Base-by-base conservation (phyloP, 2,113 vertebrate species). In the Eublepharis macularius region DNA sequence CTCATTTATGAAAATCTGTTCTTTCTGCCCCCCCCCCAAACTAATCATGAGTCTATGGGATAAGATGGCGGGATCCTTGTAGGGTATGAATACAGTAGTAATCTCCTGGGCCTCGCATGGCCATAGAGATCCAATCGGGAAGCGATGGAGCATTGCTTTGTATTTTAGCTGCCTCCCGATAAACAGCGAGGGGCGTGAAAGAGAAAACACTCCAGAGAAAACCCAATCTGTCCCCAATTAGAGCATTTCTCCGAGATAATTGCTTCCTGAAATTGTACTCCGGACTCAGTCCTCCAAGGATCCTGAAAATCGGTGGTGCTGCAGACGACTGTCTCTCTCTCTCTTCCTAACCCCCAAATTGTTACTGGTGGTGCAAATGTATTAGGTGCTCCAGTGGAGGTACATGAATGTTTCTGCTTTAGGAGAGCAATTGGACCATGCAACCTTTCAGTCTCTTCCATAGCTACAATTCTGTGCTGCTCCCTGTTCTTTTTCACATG, bases 231-330 rank as follows among this genome's bases (percentile, higher is more conserved):
- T 39, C 91, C 88, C 92, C 94, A 95, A 96, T 95, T 96, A 95
- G 90, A 94, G 92, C 90, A 93, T 94, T 94, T 93, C 91, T 93
- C 90, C 93, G 91, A 92, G 94, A 92, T 94, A 94, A 96, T 95
- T 96, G 92, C 92, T 88, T 63, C 80, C 87, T 93, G 95, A 94
- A 95, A 93, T 94, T 90, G 90, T 93, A 94, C 90, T 81, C 92
- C 91, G 90, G 86, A 93, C 91, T 83, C 88, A 90, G 93, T 92
- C 89, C 93, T 93, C 92, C 90, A 66, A 93, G 92, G 93, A 88
- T 81, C 83, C n/a, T 32, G 81, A 84, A 94, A 95, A 94, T 91
- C 91, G 92, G 91, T 86, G 86, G 86, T 88, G 94, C 86, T 21
- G 82, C 80, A 79, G 83, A 87, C 84, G 87, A 88, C 72, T 74